Conservation (phyloP, 1,140 invertebrate genomes). For the Idris sp. region DNA sequence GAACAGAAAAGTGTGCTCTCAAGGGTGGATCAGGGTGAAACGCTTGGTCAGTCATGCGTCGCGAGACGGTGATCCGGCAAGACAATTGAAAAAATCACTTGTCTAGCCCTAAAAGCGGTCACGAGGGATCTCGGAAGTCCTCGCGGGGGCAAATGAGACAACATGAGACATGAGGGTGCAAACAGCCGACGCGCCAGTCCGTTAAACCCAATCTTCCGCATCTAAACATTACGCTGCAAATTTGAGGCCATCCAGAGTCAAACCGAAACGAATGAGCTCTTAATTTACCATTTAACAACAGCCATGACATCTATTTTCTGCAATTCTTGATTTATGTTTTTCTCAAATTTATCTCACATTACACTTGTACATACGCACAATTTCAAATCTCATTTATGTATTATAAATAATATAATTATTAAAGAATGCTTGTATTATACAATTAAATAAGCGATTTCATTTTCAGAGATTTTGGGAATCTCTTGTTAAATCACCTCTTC, state of each 20-base stretch:
- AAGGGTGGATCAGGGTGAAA: slow-evolving; percentile 68
- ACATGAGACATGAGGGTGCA: slow-evolving; percentile 63
- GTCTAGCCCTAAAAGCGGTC: slow-evolving; percentile 70
- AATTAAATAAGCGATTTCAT: no score
- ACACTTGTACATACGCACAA: no score
- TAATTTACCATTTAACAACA: slow-evolving; percentile 55
- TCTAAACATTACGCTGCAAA: slow-evolving; percentile 62
- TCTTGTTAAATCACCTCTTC: no score
- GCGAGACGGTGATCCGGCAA: slow-evolving; percentile 65
- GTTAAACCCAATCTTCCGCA: slow-evolving; percentile 74
- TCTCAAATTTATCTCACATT: slow-evolving; percentile 21
- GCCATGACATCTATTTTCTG: slow-evolving; percentile 41
- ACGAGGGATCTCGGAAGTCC: slow-evolving; percentile 33
- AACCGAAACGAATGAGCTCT: slow-evolving; percentile 57
- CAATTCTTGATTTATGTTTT: slow-evolving; percentile 50
- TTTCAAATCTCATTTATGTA: no score
- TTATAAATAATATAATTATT: no score
- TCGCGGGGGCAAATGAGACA: slow-evolving; percentile 53
- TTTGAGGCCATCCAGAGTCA: slow-evolving; percentile 23
- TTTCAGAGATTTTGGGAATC: no score
- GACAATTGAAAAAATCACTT: slow-evolving; percentile 78
- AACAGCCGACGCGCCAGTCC: slow-evolving; percentile 62
- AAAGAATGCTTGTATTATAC: no score
- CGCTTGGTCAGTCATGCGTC: slow-evolving; percentile 75
- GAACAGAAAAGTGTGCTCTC: slow-evolving; percentile 58